Conservation (phyloP, 1,140 invertebrate genomes). For the Pseudomyrmex pallidus region DNA sequence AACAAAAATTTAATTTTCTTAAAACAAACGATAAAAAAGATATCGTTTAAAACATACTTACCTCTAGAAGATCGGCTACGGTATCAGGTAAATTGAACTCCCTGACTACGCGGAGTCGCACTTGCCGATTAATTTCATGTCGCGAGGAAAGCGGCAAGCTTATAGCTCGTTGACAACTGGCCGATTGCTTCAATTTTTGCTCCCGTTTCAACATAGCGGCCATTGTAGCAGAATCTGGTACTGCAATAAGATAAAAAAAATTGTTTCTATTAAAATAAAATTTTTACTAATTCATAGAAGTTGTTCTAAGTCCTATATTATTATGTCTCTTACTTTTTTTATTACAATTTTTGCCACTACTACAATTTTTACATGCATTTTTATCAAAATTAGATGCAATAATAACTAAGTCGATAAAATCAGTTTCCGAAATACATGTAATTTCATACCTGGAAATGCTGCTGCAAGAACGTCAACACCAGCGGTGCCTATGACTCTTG, state of each 20-base stretch:
- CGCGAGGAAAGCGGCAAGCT: constrained; percentile 91
- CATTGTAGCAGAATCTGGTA: constrained; percentile 91
- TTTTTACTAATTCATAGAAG: background rate
- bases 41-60: constrained; percentile 73
- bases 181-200: constrained; percentile 92
- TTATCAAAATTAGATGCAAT: too few relatives aligned
- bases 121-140: constrained; percentile 91
- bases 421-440: constrained; percentile 4
- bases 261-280: background rate
- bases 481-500: constrained; percentile 87
- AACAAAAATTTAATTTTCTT: too few relatives aligned
- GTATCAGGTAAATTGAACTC: constrained; percentile 97
- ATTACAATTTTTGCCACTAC: too few relatives aligned
- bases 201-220: constrained; percentile 94
- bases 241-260: constrained; percentile 77
- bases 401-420: too few relatives aligned
- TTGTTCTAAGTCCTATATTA: too few relatives aligned
- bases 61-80: constrained; percentile 93
- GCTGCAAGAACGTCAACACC: constrained; percentile 87
- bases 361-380: too few relatives aligned
- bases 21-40: too few relatives aligned
- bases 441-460: constrained; percentile 85
- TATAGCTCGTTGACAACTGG: constrained; percentile 91
- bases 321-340: too few relatives aligned
- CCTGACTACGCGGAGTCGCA: constrained; percentile 94